These are phyloP conservation scores for Zaprionus lachaisei DNA, from an alignment of 1,140 invertebrate genomes.

Conservation along the genomic window DNA sequence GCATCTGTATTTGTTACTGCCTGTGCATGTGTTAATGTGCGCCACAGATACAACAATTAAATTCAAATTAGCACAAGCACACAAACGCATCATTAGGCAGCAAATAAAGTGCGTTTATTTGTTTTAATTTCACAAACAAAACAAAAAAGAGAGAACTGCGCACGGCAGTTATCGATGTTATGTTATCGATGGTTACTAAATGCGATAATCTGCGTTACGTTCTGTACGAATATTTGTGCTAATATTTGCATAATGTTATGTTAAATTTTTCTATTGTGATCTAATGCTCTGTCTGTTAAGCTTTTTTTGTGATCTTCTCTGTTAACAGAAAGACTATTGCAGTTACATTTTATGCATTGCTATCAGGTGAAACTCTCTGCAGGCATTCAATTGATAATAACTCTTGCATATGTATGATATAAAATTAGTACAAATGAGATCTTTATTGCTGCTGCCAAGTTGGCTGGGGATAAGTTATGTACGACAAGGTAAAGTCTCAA, in stretches of 20 bases:
- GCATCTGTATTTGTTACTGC: slow-evolving; percentile 3
- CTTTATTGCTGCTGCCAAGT: slow-evolving; percentile 13
- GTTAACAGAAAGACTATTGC: too few species aligned
- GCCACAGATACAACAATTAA: slow-evolving; percentile 60
- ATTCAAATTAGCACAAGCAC: slow-evolving; percentile 70
- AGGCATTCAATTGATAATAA: neutral
- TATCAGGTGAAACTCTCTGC: neutral
- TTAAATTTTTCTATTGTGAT: neutral
- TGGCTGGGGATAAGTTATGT: neutral
- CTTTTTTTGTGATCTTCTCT: too few species aligned
- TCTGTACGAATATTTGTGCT: too few species aligned
- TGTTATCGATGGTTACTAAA: neutral
- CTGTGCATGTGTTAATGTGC: slow-evolving; percentile 68
- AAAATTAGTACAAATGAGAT: slow-evolving; percentile 18
- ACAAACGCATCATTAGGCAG: slow-evolving; percentile 20
- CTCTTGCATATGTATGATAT: slow-evolving; percentile 14
- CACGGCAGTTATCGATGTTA: neutral
- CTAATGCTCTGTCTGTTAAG: too few species aligned
- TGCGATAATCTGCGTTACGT: neutral
- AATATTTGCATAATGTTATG: neutral
- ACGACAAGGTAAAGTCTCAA: slow-evolving; percentile 2
- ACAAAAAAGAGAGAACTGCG: neutral
- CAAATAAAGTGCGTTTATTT: slow-evolving; percentile 48
- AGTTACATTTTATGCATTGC: neutral
- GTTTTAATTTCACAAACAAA: neutral